A percentile compares a stretch with the other conserved stretches of the same genome.
Conservation (phyloP, 2,797 vertebrate species). For the Chelmon rostratus region DNA sequence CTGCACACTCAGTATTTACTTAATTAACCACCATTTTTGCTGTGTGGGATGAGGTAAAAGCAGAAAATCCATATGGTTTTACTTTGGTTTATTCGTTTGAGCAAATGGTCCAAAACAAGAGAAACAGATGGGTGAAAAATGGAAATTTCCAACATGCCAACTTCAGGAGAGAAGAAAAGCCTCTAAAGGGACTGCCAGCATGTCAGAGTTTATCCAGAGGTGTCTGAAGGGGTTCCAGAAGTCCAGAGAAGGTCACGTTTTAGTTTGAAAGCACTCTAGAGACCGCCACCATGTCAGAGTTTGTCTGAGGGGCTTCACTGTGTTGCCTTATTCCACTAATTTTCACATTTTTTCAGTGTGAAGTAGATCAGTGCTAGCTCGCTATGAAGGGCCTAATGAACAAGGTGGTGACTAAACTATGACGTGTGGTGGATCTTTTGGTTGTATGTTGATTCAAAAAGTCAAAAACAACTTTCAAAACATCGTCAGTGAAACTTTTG, state of each 20-base stretch:
- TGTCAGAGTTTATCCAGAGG: slow-evolving; percentile 2
- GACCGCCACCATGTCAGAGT: background rate
- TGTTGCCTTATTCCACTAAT: background rate
- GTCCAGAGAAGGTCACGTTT: background rate
- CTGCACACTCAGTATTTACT: slow-evolving; percentile 26
- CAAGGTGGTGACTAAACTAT: no score
- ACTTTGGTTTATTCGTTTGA: slow-evolving; percentile 16
- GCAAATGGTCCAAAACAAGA: slow-evolving; percentile 18
- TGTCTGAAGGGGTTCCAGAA: background rate
- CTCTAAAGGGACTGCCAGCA: background rate
- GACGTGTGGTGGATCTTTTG: background rate
- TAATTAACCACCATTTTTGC: slow-evolving; percentile 31
- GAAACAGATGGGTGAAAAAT: slow-evolving; percentile 18
- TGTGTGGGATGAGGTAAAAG: slow-evolving; percentile 8
- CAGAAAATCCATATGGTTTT: slow-evolving; percentile 25
- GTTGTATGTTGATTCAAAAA: background rate
- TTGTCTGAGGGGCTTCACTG: background rate
- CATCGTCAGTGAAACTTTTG: background rate
- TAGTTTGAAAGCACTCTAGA: background rate
- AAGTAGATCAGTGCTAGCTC: no score
- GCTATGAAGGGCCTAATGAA: no score
- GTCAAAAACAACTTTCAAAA: background rate
- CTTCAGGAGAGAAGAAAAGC: background rate
- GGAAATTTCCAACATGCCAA: background rate
- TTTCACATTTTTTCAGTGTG: no score